phyloP scores from a whole-genome alignment of 2,888 invertebrate genomes.

The Lepidocyrtinus sp. region DNA sequence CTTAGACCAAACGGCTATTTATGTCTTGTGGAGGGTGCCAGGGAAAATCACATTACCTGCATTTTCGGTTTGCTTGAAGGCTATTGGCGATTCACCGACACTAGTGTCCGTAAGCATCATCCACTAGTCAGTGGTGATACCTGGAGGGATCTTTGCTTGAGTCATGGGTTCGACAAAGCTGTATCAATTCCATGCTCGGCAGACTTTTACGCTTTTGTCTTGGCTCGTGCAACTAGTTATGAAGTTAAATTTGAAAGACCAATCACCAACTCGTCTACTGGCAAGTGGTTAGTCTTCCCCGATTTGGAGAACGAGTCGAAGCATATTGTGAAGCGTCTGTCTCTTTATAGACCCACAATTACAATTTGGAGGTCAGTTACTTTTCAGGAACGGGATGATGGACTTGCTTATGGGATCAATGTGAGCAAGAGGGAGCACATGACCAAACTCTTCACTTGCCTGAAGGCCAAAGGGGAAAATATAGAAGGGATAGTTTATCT shows the following conservation, averaged over 20 bases:
- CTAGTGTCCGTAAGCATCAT: conserved; percentile 37
- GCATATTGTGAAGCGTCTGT: conserved; percentile 22
- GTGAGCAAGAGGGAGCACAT: conserved; percentile 39
- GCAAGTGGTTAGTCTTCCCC: conserved; percentile 40
- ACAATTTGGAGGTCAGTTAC: conserved; percentile 18
- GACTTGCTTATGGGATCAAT: conserved; percentile 20
- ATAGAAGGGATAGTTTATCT: conserved; percentile 51
- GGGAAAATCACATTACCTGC: conserved; percentile 38
- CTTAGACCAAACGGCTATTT: conserved; percentile 34
- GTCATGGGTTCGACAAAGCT: conserved; percentile 19
- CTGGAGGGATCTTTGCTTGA: conserved; percentile 34
- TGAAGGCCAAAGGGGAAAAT: neutral
- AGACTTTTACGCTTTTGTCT: conserved; percentile 13
- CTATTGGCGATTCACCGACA: conserved; percentile 57
- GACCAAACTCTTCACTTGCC: conserved; percentile 14
- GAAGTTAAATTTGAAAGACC: neutral
- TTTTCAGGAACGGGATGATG: conserved; percentile 33
- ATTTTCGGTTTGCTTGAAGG: conserved; percentile 56
- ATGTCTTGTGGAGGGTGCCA: conserved; percentile 38
- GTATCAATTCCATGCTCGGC: conserved; percentile 4
- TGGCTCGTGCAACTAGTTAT: conserved; percentile 21
- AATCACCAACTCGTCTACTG: conserved; percentile 2
- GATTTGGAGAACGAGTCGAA: conserved; percentile 32
- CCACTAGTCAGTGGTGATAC: conserved; percentile 34
- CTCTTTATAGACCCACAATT: conserved; percentile 22